Conservation (phyloP, 2,113 vertebrate species). For the Xyrauchen texanus region DNA sequence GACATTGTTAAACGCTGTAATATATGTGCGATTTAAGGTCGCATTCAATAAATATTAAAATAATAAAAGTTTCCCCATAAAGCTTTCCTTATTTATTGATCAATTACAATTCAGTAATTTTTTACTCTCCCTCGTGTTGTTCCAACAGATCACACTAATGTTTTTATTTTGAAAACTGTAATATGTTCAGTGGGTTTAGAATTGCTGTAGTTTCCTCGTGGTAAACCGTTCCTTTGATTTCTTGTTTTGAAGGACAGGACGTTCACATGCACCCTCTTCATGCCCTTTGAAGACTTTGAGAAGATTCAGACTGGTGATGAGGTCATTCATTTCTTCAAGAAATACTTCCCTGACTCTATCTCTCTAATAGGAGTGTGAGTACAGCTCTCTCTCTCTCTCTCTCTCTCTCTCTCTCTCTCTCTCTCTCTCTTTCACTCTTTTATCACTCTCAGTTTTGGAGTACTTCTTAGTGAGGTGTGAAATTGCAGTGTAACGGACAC, state of each 20-base stretch:
- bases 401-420: neutral
- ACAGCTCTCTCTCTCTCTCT: conserved; percentile 14
- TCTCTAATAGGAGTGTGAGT: conserved; percentile 90
- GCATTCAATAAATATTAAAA: too few species aligned
- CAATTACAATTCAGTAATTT: too few species aligned
- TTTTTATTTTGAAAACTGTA: too few species aligned
- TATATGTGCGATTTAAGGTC: too few species aligned
- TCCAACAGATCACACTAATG: too few species aligned
- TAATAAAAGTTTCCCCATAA: too few species aligned
- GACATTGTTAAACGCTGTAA: too few species aligned
- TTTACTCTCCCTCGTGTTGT: too few species aligned
- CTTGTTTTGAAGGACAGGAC: conserved; percentile 84
- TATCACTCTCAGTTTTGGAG: conserved; percentile 7
- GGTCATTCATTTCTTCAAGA: conserved; percentile 86
- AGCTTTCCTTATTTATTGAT: too few species aligned
- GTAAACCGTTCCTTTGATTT: neutral
- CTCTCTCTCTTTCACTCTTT: neutral
- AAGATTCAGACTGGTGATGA: conserved; percentile 80
- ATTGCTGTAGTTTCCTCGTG: neutral
- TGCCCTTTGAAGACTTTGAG: conserved; percentile 95
- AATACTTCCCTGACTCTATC: conserved; percentile 86
- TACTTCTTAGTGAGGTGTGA: conserved; percentile 58
- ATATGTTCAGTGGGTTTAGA: too few species aligned
- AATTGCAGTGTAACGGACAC: conserved; percentile 56
- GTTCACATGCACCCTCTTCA: conserved; percentile 97